Evolutionary conservation across 2,797 vertebrate genomes (phyloP).

Genomic region (Oreochromis mossambicus): DNA sequence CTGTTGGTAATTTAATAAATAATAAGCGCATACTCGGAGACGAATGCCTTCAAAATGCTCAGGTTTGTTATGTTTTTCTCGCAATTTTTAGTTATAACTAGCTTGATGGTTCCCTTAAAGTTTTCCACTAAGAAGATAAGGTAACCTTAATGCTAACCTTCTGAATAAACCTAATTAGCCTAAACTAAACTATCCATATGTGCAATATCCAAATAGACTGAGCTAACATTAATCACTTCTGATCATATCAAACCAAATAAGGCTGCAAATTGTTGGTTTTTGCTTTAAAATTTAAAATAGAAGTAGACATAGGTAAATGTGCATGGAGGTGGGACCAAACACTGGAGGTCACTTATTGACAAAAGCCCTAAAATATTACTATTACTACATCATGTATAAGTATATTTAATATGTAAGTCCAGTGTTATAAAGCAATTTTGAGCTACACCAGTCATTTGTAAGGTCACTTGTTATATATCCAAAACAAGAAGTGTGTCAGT

Average conservation of each 20-base stretch:
- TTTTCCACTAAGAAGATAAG: background rate
- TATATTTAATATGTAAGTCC: background rate
- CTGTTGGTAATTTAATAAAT: background rate
- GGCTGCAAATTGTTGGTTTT: background rate
- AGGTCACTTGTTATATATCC: background rate
- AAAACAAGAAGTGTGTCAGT: background rate
- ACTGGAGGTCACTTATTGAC: background rate
- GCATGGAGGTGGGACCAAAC: conserved; percentile 6
- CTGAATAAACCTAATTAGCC: background rate
- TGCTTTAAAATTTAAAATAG: background rate
- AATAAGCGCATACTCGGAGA: background rate
- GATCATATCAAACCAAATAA: background rate
- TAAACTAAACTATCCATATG: background rate
- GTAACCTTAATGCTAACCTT: background rate
- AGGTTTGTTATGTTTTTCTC: background rate
- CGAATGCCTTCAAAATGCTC: background rate
- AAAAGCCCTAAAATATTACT: background rate
- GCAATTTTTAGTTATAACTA: background rate
- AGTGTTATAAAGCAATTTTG: background rate
- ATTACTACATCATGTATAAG: background rate
- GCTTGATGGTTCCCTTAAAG: background rate
- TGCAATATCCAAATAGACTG: background rate
- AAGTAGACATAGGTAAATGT: background rate
- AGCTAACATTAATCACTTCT: background rate
- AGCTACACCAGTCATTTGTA: background rate